Evolutionary conservation across 2,113 vertebrate species (phyloP).

Genomic region (Tringa solitaria): DNA sequence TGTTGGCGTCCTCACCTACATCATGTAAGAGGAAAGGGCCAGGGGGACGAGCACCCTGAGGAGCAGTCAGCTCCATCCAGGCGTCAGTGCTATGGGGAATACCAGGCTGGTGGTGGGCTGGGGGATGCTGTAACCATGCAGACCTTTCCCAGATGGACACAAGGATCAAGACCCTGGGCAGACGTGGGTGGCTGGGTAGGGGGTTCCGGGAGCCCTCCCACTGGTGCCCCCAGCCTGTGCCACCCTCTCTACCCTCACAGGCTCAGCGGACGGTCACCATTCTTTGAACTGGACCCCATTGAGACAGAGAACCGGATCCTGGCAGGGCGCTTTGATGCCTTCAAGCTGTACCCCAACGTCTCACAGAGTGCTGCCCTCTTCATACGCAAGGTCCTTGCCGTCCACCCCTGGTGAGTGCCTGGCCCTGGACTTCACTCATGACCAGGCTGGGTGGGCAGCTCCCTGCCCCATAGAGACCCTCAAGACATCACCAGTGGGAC

Average conservation of each 20-base stretch:
- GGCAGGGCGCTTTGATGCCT: conserved; percentile 91
- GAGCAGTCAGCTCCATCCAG: neutral
- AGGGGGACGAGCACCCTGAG: neutral
- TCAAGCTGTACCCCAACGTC: conserved; percentile 95
- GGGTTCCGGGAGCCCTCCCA: neutral
- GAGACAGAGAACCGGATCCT: conserved; percentile 91
- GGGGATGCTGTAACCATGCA: neutral
- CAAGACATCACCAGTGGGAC: neutral
- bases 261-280: conserved; percentile 92
- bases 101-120: neutral
- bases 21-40: conserved; percentile 85
- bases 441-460: neutral
- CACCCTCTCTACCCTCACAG: conserved; percentile 61
- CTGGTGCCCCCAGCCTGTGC: rapidly evolving
- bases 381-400: conserved; percentile 92
- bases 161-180: neutral
- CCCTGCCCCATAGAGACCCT: neutral
- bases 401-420: conserved; percentile 89
- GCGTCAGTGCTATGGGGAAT: neutral
- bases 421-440: neutral
- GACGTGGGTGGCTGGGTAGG: neutral
- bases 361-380: conserved; percentile 97
- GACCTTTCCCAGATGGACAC: neutral
- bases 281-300: conserved; percentile 84
- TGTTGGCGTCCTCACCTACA: conserved; percentile 87